Evolutionary conservation across 2,797 vertebrate genomes (phyloP).

Genomic region (Acanthiza pusilla): DNA sequence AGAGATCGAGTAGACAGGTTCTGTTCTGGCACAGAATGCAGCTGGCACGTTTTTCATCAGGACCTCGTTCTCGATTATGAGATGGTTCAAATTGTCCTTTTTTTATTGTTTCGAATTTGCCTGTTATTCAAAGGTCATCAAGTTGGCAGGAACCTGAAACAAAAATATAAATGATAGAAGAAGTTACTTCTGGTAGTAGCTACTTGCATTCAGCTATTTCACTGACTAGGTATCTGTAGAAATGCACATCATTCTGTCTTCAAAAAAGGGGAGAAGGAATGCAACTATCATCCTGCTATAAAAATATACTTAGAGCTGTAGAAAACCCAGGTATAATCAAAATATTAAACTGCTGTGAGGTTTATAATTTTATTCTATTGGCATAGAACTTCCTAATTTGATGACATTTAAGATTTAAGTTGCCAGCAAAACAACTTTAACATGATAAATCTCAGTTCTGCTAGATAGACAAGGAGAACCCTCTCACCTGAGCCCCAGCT

Average conservation of each 20-base stretch:
- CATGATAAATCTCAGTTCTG: background rate
- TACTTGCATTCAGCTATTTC: background rate
- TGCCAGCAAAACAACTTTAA: background rate
- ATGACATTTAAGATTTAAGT: background rate
- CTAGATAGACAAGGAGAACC: background rate
- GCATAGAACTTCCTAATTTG: background rate
- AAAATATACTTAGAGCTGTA: background rate
- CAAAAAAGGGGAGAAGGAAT: background rate
- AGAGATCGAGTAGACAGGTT: slow-evolving; percentile 35
- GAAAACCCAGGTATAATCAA: background rate
- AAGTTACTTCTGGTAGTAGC: background rate
- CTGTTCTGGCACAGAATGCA: slow-evolving; percentile 67
- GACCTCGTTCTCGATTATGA: slow-evolving; percentile 28
- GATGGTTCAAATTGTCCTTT: slow-evolving; percentile 5
- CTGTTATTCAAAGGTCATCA: slow-evolving; percentile 97
- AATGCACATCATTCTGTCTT: background rate
- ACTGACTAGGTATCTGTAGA: background rate
- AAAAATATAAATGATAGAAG: background rate
- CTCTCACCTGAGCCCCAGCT: background rate
- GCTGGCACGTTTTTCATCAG: slow-evolving; percentile 58
- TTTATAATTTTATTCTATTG: background rate
- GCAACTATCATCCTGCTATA: background rate
- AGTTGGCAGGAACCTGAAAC: slow-evolving; percentile 91
- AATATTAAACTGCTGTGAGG: background rate
- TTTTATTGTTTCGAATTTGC: slow-evolving; percentile 7